Evolutionary conservation across 2,888 invertebrate genomes (phyloP).

Genomic region (Agonopterix alstromeriana): DNA sequence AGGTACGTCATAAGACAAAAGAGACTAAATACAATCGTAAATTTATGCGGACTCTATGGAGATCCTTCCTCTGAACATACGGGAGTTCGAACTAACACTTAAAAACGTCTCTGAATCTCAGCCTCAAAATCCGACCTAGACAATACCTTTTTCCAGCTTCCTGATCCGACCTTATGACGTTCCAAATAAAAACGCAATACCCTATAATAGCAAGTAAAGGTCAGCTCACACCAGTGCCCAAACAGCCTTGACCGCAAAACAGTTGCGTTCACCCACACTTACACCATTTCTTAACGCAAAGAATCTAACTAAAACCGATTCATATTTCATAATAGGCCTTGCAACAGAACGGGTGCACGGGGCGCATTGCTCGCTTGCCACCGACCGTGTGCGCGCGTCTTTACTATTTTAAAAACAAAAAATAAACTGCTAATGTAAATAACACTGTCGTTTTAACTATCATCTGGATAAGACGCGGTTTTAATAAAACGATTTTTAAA

Average conservation of each 20-base stretch:
- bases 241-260: slow-evolving; percentile 64
- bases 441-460: background rate
- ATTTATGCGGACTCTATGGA: too few relatives aligned
- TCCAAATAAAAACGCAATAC: slow-evolving; percentile 10
- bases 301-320: slow-evolving; percentile 62
- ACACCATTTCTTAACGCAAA: slow-evolving; percentile 51
- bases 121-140: too few relatives aligned
- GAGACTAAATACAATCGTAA: too few relatives aligned
- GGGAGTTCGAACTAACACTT: too few relatives aligned
- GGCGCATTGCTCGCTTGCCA: slow-evolving; percentile 23
- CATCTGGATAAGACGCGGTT: background rate
- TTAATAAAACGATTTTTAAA: too few relatives aligned
- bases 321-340: slow-evolving; percentile 62
- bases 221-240: slow-evolving; percentile 32
- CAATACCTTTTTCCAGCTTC: too few relatives aligned
- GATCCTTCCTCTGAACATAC: too few relatives aligned
- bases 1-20: too few relatives aligned
- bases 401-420: slow-evolving; percentile 1
- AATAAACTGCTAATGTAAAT: too few relatives aligned
- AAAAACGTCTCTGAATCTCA: too few relatives aligned
- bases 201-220: slow-evolving; percentile 31
- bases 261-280: slow-evolving; percentile 51
- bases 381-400: slow-evolving; percentile 14
- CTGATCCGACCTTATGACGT: too few relatives aligned
- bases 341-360: slow-evolving; percentile 28